Percentiles rank a stretch among this genome's conserved stretches.
phyloP scores from a whole-genome alignment of 2,888 invertebrate genomes.

The Conomelus anceps region DNA sequence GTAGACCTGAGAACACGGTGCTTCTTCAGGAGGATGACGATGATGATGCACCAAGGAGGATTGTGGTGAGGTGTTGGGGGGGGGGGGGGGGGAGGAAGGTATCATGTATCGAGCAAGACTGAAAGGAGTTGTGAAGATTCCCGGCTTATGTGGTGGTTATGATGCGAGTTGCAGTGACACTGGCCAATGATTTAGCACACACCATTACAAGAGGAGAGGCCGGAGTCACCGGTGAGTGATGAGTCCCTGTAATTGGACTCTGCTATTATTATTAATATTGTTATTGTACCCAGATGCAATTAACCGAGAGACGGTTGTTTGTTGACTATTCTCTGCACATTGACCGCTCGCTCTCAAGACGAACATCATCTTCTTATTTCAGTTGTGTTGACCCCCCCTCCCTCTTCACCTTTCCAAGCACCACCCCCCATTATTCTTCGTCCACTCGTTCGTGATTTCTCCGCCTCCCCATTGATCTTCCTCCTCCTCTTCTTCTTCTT shows the following conservation, averaged over 20 bases:
- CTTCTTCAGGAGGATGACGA: background rate
- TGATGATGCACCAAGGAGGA: no score
- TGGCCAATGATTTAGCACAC: background rate
- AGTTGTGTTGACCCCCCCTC: background rate
- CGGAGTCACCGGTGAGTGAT: background rate
- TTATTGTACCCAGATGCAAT: background rate
- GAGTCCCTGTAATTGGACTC: background rate
- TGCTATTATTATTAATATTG: background rate
- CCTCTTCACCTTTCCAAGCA: background rate
- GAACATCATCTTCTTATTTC: background rate
- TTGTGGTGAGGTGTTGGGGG: no score
- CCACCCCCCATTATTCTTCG: constrained; percentile 4
- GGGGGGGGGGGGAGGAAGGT: background rate
- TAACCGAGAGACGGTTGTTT: background rate
- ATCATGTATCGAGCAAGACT: background rate
- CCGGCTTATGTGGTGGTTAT: background rate
- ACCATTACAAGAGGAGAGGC: background rate
- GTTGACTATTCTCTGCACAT: background rate
- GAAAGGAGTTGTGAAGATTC: background rate
- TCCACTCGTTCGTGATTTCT: constrained; percentile 17
- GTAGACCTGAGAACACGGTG: background rate
- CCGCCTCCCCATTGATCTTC: constrained; percentile 21
- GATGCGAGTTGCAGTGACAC: background rate
- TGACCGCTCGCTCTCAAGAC: no score
- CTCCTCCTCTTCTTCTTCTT: constrained; percentile 20